Base-by-base conservation (phyloP, 2,113 vertebrate genomes). In the Plecturocebus donacophilus region DNA sequence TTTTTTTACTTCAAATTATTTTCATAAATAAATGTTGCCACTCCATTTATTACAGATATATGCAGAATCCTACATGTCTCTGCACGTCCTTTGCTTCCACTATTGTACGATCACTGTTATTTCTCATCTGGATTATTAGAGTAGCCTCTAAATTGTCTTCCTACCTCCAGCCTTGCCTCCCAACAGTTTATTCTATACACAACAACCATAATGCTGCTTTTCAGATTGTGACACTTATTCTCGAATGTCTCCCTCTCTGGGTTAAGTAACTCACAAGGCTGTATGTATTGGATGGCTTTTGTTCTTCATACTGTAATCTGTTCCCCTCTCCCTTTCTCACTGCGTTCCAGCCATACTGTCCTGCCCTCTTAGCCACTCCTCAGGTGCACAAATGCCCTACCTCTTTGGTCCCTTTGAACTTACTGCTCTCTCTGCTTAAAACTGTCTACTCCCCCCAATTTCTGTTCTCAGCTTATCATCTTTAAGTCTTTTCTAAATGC, bases 121-220 rank as follows among this genome's bases (percentile, higher is more conserved):
- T 64, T 84, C 42, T 87, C 38, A 76, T 5, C 27, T 87, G 23
- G 1, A 25, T 85, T 84, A 14, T 70, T 42, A n/a, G 20, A 66
- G 38, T 17, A 52, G 6, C 2, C 3, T 89, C n/a, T 23, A 54
- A 54, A 85, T 6, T 45, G 0, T 38, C 20, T 58, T 56, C n/a
- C 6, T 21, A 25, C 30, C 56, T 85, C 45, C 76, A 25, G 0
- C 9, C 3, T 61, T 81, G 6, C 3, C 49, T 56, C 66, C 13
- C 7, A 42, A 1, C 35, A 17, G 14, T 70, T 10, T 76, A 0
- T 66, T 75, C 6, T 66, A 6, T 0, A 25, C 27, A 38, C 0
- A 10, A 6, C 40, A 83, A 6, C 3, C 4, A 32, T n/a, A 9
- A 17, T 40, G 9, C 21, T 85, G 8, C 23, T 75, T 80, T 82